Evolutionary conservation across 2,113 vertebrate genomes (phyloP), one percentile per base, ranked within the genome.

Genomic region (Psittacus erithacus): DNA sequence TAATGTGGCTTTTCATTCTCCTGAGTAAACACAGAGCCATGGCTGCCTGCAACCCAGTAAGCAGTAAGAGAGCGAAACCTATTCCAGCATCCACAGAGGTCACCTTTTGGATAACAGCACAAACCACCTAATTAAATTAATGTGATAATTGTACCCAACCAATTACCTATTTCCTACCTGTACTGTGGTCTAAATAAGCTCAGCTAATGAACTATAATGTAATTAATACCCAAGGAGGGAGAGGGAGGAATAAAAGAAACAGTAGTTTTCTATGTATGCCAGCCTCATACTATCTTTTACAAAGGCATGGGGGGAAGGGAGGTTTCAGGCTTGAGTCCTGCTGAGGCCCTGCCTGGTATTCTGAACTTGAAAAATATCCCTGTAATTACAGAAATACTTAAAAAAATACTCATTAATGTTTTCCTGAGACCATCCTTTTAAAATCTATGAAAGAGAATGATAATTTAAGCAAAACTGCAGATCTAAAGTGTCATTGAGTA

Each of bases 71-170:
- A 80, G 25, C 15, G 53, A 96, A 88, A 80, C 77, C 70, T 76
- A 77, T 74, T 91, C 59, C 69, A 74, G 62, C 46, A 93, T 85
- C 79, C 75, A 85, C 55, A 93, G 94, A 97, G 95, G 96, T 96
- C 97, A 96, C 89, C 96, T 96, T 96, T 95, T 94, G 86, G 91
- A 95, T 88, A 93, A 90, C 93, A 92, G 86, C 86, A 87, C 83
- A 87, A 95, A 94, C 12, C 67, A 87, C 90, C 90, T 97, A 94
- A 97, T 97, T 95, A 95, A 96, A 97, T 96, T 96, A 95, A 95
- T 92, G 94, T 94, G 85, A 92, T 96, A 94, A 95, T 93, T 91
- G 81, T 86, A 81, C 63, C 70, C 52, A 95, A 64, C 55, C 95
- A 92, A 93, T 93, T 95, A 93, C 69, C 64, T 86, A 60, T 93